These are phyloP conservation scores for Anthonomus grandis DNA, from an alignment of 1,140 invertebrate species.

Conservation along the genomic window DNA sequence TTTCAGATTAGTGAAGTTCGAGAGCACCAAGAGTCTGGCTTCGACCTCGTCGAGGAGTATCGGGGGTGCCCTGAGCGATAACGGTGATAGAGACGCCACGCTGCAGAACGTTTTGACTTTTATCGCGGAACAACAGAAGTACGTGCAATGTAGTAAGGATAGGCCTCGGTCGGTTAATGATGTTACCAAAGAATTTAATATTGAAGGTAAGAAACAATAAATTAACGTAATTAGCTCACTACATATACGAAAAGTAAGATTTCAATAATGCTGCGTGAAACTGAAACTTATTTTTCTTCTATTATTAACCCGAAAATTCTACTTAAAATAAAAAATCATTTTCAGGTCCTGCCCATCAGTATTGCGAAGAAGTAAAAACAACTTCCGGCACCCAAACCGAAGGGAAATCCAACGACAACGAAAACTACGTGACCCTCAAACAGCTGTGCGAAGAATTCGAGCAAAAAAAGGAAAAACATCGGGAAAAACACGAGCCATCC, in stretches of 20 bases:
- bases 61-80: conserved; percentile 51
- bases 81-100: conserved; percentile 63
- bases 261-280: too few species aligned
- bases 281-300: too few species aligned
- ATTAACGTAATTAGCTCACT: too few species aligned
- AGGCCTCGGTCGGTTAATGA: conserved; percentile 49
- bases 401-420: conserved; percentile 32
- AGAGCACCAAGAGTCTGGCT: conserved; percentile 75
- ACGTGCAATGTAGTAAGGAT: conserved; percentile 57
- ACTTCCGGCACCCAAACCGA: conserved; percentile 27
- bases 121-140: conserved; percentile 73
- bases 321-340: too few species aligned
- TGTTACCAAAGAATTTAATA: conserved; percentile 44
- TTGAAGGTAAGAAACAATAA: conserved; percentile 42
- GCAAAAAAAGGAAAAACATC: conserved; percentile 33
- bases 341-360: conserved; percentile 33
- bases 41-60: conserved; percentile 66
- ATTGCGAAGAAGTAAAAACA: conserved; percentile 34
- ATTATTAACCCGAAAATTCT: too few species aligned
- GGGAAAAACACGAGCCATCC: conserved; percentile 18
- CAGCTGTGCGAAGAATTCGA: conserved; percentile 40
- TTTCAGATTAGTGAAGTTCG: conserved; percentile 72
- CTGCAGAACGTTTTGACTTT: conserved; percentile 70
- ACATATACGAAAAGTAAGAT: too few species aligned
- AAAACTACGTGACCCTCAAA: conserved; percentile 46